Conservation (phyloP, 2,113 vertebrate species). For the Zosterops lateralis region DNA sequence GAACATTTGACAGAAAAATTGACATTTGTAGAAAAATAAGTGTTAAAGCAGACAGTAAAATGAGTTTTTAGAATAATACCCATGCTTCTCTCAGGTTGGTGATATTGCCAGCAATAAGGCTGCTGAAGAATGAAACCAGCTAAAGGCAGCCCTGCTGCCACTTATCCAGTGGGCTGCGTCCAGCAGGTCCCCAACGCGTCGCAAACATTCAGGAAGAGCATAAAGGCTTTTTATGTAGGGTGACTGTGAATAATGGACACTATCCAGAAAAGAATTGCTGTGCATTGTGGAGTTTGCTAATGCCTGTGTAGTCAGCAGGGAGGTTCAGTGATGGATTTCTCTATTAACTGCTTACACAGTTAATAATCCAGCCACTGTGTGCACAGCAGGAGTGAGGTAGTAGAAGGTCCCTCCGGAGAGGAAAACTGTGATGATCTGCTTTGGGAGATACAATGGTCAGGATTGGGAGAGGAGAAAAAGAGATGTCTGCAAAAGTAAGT, state of each 20-base stretch:
- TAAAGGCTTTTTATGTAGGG: slow-evolving; percentile 24
- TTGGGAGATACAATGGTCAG: neutral
- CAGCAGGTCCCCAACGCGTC: neutral
- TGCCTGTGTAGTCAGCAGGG: neutral
- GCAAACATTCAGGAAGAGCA: neutral
- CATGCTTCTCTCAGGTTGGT: neutral
- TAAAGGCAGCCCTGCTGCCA: neutral
- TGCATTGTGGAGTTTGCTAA: neutral
- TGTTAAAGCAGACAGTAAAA: neutral
- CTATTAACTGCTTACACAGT: neutral
- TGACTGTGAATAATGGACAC: neutral
- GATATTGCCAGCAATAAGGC: neutral
- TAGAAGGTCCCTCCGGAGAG: neutral
- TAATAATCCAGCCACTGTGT: neutral
- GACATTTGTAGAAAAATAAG: neutral
- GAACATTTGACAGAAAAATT: neutral
- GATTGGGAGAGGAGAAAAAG: neutral
- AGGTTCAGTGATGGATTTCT: neutral
- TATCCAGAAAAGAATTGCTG: slow-evolving; percentile 6
- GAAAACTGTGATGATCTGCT: neutral
- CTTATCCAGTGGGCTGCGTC: neutral
- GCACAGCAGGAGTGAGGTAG: neutral
- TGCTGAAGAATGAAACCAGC: neutral
- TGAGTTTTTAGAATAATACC: neutral
- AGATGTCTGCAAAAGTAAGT: neutral